Conservation (phyloP, 2,888 invertebrate species). For the Rhagium mordax region DNA sequence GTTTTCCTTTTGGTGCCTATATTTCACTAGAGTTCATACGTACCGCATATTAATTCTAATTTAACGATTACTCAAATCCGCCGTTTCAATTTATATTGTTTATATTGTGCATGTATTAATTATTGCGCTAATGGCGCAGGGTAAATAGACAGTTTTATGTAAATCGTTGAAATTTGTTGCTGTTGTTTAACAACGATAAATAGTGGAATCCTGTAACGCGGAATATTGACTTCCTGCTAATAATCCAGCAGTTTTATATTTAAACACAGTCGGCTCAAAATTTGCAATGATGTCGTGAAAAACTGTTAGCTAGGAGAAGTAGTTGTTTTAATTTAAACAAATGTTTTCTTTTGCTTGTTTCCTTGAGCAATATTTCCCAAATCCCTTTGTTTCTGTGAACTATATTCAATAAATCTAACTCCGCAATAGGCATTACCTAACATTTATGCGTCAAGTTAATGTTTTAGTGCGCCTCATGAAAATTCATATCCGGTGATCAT, state of each 20-base stretch:
- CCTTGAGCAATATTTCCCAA: too few species aligned
- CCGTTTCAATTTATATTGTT: not conserved
- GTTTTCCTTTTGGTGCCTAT: conserved; percentile 28
- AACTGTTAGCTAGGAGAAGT: too few species aligned
- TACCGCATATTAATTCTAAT: conserved; percentile 10
- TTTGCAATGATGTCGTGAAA: too few species aligned
- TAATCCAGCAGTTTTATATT: too few species aligned
- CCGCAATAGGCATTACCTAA: not conserved
- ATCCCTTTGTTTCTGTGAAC: too few species aligned
- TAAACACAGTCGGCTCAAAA: too few species aligned
- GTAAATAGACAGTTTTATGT: not conserved
- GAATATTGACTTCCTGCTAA: too few species aligned
- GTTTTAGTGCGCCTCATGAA: not conserved
- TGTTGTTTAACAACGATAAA: not conserved
- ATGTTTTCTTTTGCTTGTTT: too few species aligned
- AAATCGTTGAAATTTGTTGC: not conserved
- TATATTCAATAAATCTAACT: too few species aligned
- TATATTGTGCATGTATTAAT: conserved; percentile 13
- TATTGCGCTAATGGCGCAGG: not conserved
- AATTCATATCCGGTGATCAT: not conserved
- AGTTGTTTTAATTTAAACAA: too few species aligned
- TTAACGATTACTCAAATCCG: not conserved
- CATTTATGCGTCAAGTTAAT: not conserved
- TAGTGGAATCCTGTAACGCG: not conserved
- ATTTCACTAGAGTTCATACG: not conserved